These are phyloP conservation scores for Dermatophagoides farinae DNA, from an alignment of 1,140 invertebrate species.

Conservation along the genomic window DNA sequence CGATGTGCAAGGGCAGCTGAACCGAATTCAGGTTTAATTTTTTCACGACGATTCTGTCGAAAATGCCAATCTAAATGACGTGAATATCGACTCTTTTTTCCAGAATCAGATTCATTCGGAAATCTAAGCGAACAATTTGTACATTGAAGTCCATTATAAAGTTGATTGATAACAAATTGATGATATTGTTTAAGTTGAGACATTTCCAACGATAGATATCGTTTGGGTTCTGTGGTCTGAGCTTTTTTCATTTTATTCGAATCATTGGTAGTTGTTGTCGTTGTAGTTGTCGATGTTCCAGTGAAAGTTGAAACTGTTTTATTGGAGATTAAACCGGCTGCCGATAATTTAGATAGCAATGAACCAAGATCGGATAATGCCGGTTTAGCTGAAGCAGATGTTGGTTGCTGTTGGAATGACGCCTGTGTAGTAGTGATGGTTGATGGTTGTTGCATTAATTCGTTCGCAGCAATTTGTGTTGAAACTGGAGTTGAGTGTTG, in stretches of 20 bases:
- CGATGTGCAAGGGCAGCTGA: neutral
- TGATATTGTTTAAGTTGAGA: slow-evolving; percentile 7
- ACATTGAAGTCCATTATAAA: slow-evolving; percentile 80
- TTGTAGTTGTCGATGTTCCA: neutral
- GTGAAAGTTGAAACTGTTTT: neutral
- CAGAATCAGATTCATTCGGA: slow-evolving; percentile 36
- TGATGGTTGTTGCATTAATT: no score
- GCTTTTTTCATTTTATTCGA: neutral
- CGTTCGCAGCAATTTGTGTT: no score
- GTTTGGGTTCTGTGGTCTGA: neutral
- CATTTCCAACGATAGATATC: neutral
- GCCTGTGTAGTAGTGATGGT: no score
- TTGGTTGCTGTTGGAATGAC: neutral
- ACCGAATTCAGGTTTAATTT: slow-evolving; percentile 26
- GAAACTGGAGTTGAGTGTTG: no score
- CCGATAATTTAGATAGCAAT: neutral
- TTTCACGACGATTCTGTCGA: slow-evolving; percentile 63
- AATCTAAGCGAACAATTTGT: slow-evolving; percentile 79
- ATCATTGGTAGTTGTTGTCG: neutral
- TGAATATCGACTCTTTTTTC: slow-evolving; percentile 41
- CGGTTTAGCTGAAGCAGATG: neutral
- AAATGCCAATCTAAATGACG: slow-evolving; percentile 96
- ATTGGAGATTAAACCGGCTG: neutral
- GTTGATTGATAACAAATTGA: slow-evolving; percentile 17
- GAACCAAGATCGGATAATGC: neutral